A percentile compares a stretch with the other conserved stretches of the same genome.
Conservation (phyloP, 2,113 vertebrate genomes). For the Spilogale gracilis region DNA sequence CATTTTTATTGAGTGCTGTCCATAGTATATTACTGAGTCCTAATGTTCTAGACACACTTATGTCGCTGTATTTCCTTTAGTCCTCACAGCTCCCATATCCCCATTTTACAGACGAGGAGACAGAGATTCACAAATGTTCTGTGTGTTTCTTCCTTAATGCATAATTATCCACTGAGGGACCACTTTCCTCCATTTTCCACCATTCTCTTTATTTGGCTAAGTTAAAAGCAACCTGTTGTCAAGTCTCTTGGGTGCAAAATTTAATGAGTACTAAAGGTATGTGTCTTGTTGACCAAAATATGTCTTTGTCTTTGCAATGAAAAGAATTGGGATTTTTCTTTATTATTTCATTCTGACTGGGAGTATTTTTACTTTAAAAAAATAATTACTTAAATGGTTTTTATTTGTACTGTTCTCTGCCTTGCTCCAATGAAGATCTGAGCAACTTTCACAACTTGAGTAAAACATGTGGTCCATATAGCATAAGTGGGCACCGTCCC, state of each 20-base stretch:
- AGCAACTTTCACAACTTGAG: conserved; percentile 34
- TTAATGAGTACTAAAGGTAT: neutral
- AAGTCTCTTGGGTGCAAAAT: neutral
- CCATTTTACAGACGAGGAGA: conserved; percentile 28
- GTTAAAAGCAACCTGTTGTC: neutral
- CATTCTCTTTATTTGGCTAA: conserved; percentile 33
- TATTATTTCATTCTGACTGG: conserved; percentile 20
- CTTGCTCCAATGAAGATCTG: neutral
- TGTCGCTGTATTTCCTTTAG: neutral
- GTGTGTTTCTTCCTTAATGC: neutral
- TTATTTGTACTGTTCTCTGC: conserved; percentile 33
- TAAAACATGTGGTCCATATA: neutral
- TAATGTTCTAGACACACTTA: neutral
- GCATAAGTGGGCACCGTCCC: neutral
- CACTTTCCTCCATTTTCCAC: neutral
- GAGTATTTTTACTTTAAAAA: conserved; percentile 41
- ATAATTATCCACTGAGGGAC: neutral
- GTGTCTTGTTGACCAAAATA: neutral
- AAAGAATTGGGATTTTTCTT: neutral
- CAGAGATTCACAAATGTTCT: neutral
- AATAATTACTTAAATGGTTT: neutral
- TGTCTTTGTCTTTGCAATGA: conserved; percentile 25
- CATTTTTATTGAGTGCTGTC: neutral
- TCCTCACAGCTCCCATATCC: neutral
- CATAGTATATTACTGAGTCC: neutral